A percentile compares a stretch with the other conserved stretches of the same genome.
Evolutionary conservation across 2,113 vertebrate species (phyloP).

Genomic region (Atlantisia rogersi): DNA sequence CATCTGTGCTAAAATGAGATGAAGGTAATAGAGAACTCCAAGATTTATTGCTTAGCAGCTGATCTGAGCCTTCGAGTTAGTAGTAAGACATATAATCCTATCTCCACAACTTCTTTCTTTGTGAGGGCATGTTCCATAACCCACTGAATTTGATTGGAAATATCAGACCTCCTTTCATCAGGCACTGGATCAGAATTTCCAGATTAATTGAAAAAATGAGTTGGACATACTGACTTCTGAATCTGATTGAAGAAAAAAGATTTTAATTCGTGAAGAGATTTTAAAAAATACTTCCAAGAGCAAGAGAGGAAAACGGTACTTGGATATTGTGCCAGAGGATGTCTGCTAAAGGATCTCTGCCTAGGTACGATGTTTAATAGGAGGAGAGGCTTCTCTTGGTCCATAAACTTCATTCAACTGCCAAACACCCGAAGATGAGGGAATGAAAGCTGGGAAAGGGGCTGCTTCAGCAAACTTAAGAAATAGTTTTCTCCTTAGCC

Average conservation of each 20-base stretch:
- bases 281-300: not conserved
- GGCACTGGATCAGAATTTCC: not conserved
- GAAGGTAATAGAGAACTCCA: slow-evolving; percentile 36
- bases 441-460: not conserved
- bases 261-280: not conserved
- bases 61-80: slow-evolving; percentile 37
- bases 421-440: not conserved
- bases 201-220: not conserved
- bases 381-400: not conserved
- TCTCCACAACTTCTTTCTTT: not conserved
- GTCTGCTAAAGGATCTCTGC: not conserved
- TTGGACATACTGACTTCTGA: not conserved
- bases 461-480: not conserved
- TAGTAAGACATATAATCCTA: not conserved
- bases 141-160: not conserved
- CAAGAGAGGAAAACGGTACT: not conserved
- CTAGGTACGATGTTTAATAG: not conserved
- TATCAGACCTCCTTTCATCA: not conserved
- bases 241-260: not conserved
- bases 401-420: not conserved
- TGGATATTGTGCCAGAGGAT: not conserved
- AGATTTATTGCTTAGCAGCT: slow-evolving; percentile 59
- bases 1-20: slow-evolving; percentile 52
- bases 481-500: not conserved
- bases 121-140: not conserved